A percentile compares a stretch with the other conserved stretches of the same genome.
Evolutionary conservation across 1,140 invertebrate species (phyloP).

Genomic region (Drosophila insularis): DNA sequence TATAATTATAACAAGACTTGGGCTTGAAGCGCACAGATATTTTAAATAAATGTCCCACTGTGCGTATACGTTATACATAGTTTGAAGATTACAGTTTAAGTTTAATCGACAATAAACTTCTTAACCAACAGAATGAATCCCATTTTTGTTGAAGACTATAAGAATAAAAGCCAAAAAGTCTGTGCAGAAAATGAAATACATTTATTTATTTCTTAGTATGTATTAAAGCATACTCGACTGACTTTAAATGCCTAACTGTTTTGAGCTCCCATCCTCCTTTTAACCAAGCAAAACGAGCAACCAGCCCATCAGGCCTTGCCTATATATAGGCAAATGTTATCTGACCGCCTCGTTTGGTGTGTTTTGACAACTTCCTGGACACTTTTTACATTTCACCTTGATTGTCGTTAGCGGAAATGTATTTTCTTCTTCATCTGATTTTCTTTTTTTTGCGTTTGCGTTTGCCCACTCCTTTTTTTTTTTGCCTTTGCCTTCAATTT

Average conservation of each 20-base stretch:
- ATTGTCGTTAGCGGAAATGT: slow-evolving; percentile 52
- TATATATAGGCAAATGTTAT: slow-evolving; percentile 37
- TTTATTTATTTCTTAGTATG: background rate
- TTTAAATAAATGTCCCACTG: too few species aligned
- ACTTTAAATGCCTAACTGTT: too few species aligned
- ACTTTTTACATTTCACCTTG: slow-evolving; percentile 52
- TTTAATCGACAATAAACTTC: too few species aligned
- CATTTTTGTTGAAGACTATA: too few species aligned
- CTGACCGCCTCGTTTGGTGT: slow-evolving; percentile 25
- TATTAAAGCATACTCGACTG: background rate
- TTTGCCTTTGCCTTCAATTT: slow-evolving; percentile 19
- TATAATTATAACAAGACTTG: too few species aligned
- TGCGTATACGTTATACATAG: too few species aligned
- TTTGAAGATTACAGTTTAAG: too few species aligned
- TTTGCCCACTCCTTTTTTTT: slow-evolving; percentile 12
- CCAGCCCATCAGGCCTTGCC: background rate
- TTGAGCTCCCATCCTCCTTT: background rate
- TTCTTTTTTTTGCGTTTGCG: background rate
- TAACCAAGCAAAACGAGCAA: background rate
- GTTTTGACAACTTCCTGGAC: slow-evolving; percentile 59
- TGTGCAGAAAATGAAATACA: background rate
- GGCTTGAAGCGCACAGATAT: too few species aligned
- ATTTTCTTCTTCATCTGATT: slow-evolving; percentile 23
- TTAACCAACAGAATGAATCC: too few species aligned
- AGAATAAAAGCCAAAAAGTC: background rate